phyloP scores from a whole-genome alignment of 2,797 vertebrate genomes.

The Clarias laeviceps region DNA sequence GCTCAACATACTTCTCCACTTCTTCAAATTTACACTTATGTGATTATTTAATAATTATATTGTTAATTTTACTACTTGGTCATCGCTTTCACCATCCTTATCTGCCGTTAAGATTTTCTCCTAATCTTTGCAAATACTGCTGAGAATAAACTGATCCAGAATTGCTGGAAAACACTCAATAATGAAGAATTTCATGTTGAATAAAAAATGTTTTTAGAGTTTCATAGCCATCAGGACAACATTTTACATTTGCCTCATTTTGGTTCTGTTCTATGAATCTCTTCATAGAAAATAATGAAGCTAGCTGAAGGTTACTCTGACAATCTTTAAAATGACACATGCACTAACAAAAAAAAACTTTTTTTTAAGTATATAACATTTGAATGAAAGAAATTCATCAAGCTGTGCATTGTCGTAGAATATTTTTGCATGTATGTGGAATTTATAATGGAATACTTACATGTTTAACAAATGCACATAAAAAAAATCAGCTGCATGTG shows the following conservation, averaged over 20 bases:
- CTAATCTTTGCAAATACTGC: background rate
- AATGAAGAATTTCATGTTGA: background rate
- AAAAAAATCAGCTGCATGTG: slow-evolving; percentile 4
- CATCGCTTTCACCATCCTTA: background rate
- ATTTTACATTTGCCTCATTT: background rate
- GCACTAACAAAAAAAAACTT: no score
- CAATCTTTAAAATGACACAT: no score
- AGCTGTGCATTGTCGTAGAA: background rate
- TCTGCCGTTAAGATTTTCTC: background rate
- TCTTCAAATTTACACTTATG: background rate
- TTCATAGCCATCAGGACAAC: background rate
- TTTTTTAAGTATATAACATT: background rate
- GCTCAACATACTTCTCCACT: background rate
- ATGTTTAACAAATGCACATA: background rate
- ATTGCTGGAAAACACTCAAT: background rate
- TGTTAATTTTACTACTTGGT: background rate
- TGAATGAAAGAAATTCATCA: background rate
- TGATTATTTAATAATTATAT: no score
- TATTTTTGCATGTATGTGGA: background rate
- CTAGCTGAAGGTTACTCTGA: no score
- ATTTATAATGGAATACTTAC: background rate
- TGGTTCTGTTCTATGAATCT: background rate
- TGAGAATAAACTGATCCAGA: background rate
- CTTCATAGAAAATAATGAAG: background rate
- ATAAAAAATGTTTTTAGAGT: background rate